Evolutionary conservation across 2,888 invertebrate species (phyloP), one percentile per base, ranked within the genome.

Genomic region (Agrochola litura): DNA sequence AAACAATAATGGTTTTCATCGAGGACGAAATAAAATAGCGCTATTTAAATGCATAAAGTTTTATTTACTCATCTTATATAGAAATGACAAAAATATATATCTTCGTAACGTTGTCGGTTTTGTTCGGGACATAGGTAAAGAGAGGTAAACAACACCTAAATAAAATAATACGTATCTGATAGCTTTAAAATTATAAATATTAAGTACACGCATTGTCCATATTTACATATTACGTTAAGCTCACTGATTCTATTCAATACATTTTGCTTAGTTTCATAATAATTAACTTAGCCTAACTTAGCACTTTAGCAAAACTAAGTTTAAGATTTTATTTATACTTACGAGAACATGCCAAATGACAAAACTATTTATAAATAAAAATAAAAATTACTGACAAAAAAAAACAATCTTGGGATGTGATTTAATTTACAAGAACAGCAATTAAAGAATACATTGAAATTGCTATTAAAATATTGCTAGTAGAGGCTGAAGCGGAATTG

Each of bases 371-470:
- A 37, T 1, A 6, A 16, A 46, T n/a, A 6, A n/a, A 49, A 14
- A 16, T 37, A 37, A 25, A 76, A 22, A 9, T 12, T 19, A 12
- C 14, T 37, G 19, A 14, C 6, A 46, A 63, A 54, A 6, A 58
- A 37, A 37, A 37, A 10, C 0, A 46, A 22, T 49, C 22, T 30
- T 43, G 10, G 25, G 12, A 25, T 58, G 1, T 8, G n/a, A 46
- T 12, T 54, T 65, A 79, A 61, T 81, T 43, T 9, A 79, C 14
- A 41, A 79, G 6, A n/a, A 81, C 8, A 2, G 81, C 43, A 12
- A 79, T 54, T 6, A 79, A 0, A 19, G 76, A 75, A 60, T 60
- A 79, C 43, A 81, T 65, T 8, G 79, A 81, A 46, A 79, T 75
- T 4, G 65, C 65, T 14, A 81, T 12, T 46, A 79, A 65, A 37